Base-by-base conservation (phyloP, 1,140 invertebrate genomes). In the Mycetomoellerius zeteki region DNA sequence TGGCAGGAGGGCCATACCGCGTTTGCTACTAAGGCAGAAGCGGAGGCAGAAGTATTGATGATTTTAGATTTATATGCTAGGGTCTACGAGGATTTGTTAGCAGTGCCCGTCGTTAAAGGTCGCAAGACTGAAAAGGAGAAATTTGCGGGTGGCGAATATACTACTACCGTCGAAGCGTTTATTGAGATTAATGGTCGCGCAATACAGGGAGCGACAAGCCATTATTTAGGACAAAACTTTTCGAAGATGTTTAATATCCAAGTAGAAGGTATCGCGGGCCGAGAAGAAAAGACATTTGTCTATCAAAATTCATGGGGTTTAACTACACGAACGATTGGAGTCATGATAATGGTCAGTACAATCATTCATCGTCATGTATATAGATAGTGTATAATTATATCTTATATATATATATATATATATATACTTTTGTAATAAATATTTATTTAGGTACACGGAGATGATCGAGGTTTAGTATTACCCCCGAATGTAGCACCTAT, bases 1-100 rank as follows among this genome's bases (percentile, higher is more conserved):
- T 99, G 99, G 99, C 99, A 99, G 96, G 99, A 99, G 96, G 99
- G 99, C 2, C 99, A 99, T 94, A 98, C 99, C 5, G 99, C 99
- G 8, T 99, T 98, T 96, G 97, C 98, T 0, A 97, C 95, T 0
- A 95, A 97, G 91, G 95, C 97, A 58, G 99, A 99, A 91, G 99
- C 99, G 5, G 97, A 97, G 73, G 96, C 98, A 91, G 99, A 99
- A 96, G 99, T 99, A 0, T 93, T 97, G 37, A 94, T 95, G 16
- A 98, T 98, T 86, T 95, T 98, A 82, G 98, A 99, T 92, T 95
- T 99, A 14, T 99, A 99, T 94, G 97, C 97, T 0, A 95, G 96
- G 88, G 97, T 99, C 1, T 99, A 99, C 95, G 98, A 98, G 78
- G 96, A 99, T 56, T 95, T 99, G 21, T 93, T 99, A 56, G 99